Evolutionary conservation across 2,113 vertebrate genomes (phyloP).

Genomic region (Lanius ludovicianus): DNA sequence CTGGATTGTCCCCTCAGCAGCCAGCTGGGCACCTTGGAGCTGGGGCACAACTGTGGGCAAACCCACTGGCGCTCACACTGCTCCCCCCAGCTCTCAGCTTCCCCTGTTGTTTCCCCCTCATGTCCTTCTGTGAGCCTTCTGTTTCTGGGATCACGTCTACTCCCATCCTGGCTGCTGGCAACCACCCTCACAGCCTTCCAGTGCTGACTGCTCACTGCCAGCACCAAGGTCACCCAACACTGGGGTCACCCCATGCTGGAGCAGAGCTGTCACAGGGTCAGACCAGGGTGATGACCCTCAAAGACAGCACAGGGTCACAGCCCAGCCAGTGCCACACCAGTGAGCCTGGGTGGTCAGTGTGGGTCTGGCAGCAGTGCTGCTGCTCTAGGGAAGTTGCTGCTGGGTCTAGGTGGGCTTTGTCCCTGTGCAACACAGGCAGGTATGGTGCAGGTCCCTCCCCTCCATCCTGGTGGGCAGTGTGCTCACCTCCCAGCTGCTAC

Average conservation of each 20-base stretch:
- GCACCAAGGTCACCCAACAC: neutral
- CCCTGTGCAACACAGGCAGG: neutral
- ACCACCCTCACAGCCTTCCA: neutral
- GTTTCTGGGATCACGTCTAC: neutral
- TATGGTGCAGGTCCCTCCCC: neutral
- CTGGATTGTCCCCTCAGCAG: neutral
- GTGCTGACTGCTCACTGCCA: neutral
- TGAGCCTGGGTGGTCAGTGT: neutral
- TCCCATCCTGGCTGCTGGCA: neutral
- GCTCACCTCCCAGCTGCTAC: neutral
- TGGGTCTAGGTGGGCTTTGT: neutral
- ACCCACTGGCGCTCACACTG: neutral
- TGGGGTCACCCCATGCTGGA: neutral
- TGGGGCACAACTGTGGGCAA: neutral
- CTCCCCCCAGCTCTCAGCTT: neutral
- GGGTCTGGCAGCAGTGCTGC: neutral
- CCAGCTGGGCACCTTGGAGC: neutral
- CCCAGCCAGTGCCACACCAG: neutral
- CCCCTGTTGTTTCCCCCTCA: accelerated
- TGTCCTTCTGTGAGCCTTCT: neutral
- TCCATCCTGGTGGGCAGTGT: neutral
- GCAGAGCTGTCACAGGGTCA: neutral
- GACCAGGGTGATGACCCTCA: neutral
- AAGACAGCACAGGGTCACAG: neutral
- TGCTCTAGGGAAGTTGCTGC: neutral